Evolutionary conservation across 1,140 invertebrate genomes (phyloP).

Genomic region (Teleopsis dalmanni): DNA sequence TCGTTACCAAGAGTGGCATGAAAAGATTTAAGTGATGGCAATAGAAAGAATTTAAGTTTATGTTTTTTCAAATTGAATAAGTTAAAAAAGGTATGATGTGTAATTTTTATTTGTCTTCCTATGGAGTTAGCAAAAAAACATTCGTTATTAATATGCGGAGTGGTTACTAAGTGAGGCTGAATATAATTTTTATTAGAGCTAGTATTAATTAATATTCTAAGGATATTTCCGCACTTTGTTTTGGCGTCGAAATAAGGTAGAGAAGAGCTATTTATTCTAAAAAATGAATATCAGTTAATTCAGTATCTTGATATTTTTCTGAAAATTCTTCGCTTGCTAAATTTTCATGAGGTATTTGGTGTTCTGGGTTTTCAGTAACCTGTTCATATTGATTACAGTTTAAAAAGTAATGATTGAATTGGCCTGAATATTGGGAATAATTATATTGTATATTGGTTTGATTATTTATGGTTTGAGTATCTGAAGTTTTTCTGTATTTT

Average conservation of each 20-base stretch:
- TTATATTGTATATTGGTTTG: no score
- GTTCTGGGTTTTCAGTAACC: no score
- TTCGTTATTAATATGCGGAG: constrained; percentile 8
- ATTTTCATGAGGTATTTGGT: no score
- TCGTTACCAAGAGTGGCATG: constrained; percentile 4
- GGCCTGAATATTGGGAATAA: no score
- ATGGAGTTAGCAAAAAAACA: constrained; percentile 10
- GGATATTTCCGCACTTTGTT: constrained; percentile 10
- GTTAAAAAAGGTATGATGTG: constrained; percentile 6
- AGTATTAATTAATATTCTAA: constrained; percentile 15
- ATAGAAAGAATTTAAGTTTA: not conserved
- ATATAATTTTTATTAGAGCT: constrained; percentile 20
- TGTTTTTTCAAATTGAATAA: not conserved
- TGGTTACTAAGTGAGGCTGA: constrained; percentile 9
- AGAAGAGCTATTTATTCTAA: no score
- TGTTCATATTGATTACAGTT: no score
- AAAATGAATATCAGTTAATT: no score
- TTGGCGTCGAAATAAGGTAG: constrained; percentile 19
- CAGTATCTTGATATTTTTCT: no score
- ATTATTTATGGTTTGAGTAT: no score
- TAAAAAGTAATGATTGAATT: no score
- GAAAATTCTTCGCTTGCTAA: no score
- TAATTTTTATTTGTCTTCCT: constrained; percentile 10
- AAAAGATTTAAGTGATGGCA: not conserved
- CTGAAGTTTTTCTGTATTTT: no score